These are phyloP conservation scores for Bergia puertoricense DNA, from an alignment of 92 coral and sea anemone genomes.

Conservation along the genomic window DNA sequence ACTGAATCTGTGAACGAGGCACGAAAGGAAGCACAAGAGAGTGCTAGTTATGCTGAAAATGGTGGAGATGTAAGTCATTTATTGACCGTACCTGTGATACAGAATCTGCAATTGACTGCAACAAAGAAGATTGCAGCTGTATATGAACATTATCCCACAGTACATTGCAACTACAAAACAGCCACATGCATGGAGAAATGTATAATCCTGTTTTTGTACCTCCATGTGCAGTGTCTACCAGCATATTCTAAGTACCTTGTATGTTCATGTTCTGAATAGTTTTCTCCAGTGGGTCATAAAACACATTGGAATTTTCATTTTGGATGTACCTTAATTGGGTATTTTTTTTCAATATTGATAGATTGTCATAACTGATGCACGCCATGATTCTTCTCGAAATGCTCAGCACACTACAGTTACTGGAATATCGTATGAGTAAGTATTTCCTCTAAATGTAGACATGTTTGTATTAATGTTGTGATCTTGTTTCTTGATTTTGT, in stretches of 20 bases:
- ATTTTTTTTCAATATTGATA: background rate
- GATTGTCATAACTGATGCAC: conserved; percentile 36
- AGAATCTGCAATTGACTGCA: background rate
- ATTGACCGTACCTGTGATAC: background rate
- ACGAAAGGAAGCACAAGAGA: background rate
- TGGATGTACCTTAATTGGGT: background rate
- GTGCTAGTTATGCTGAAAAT: background rate
- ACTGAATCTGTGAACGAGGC: background rate
- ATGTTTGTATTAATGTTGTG: too few species aligned
- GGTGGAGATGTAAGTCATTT: background rate
- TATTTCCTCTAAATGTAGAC: too few species aligned
- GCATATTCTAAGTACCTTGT: too few species aligned
- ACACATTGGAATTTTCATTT: background rate
- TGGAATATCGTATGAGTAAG: conserved; percentile 29
- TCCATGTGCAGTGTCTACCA: too few species aligned
- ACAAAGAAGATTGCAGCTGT: background rate
- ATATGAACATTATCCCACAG: background rate
- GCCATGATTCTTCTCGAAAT: conserved; percentile 36
- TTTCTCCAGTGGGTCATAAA: background rate
- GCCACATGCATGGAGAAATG: too few species aligned
- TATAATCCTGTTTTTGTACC: too few species aligned
- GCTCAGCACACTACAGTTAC: conserved; percentile 37
- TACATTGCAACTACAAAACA: too few species aligned
- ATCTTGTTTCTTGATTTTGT: too few species aligned
- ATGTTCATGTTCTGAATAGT: background rate